A percentile compares a stretch with the other conserved stretches of the same genome.
phyloP scores from a whole-genome alignment of 2,113 vertebrate species.

The Neoarius graeffei region DNA sequence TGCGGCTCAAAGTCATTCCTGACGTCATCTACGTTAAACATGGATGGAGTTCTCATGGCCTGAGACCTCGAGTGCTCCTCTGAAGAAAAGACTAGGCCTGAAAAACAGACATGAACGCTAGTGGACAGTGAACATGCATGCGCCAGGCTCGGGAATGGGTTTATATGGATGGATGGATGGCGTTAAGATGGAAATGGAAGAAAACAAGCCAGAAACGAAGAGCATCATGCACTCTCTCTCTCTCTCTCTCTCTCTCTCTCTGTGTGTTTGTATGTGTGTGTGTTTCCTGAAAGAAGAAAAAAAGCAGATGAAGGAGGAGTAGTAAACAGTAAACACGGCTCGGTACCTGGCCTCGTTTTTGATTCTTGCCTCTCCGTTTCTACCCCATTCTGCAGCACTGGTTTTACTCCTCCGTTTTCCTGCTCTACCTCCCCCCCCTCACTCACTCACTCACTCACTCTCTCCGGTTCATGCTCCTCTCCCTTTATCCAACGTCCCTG shows the following conservation, averaged over 20 bases:
- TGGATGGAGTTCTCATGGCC: not conserved
- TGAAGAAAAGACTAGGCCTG: conserved; percentile 39
- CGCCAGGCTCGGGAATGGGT: not conserved
- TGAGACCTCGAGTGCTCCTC: conserved; percentile 3
- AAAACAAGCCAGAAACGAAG: conserved; percentile 23
- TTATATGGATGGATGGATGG: conserved; percentile 32
- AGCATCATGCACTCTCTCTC: conserved; percentile 23
- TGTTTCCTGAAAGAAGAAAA: conserved; percentile 32
- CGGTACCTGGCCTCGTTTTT: conserved; percentile 55
- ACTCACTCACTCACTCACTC: conserved; percentile 44
- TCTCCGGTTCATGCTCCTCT: conserved; percentile 51
- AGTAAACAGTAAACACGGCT: conserved; percentile 45
- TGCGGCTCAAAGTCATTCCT: not conserved
- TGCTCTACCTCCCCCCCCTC: conserved; percentile 48
- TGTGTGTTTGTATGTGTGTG: not conserved
- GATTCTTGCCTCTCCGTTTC: conserved; percentile 49
- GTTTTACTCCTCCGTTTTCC: conserved; percentile 43
- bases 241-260: not conserved
- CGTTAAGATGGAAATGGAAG: conserved; percentile 22
- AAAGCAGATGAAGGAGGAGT: conserved; percentile 30
- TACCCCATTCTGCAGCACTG: conserved; percentile 49
- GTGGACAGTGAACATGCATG: conserved; percentile 38
- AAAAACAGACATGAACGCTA: conserved; percentile 42
- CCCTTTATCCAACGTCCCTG: conserved; percentile 46
- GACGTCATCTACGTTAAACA: conserved; percentile 4